These are phyloP conservation scores for Atrichornis clamosus DNA, from an alignment of 2,113 vertebrate genomes.

Conservation along the genomic window DNA sequence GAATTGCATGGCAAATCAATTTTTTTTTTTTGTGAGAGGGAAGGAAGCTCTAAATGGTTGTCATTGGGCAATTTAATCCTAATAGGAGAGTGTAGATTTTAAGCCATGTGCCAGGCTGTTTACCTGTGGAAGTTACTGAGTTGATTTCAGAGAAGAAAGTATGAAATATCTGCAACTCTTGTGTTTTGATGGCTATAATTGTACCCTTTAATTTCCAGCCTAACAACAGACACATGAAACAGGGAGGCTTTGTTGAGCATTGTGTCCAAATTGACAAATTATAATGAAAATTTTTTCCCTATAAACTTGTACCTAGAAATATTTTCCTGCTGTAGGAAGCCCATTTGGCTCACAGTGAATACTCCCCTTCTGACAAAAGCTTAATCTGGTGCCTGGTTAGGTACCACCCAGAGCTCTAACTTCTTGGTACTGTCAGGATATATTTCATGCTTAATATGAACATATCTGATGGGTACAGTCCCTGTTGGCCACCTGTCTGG, in stretches of 20 bases:
- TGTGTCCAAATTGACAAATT: background rate
- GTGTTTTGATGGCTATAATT: background rate
- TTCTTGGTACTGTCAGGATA: background rate
- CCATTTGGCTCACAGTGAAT: background rate
- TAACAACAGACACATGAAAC: background rate
- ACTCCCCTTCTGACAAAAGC: background rate
- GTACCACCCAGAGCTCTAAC: background rate
- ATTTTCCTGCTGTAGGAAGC: background rate
- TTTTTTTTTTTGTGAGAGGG: background rate
- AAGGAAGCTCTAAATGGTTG: background rate
- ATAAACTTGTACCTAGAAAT: background rate
- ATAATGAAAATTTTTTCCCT: background rate
- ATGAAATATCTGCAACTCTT: background rate
- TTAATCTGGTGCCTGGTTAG: background rate
- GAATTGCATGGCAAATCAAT: background rate
- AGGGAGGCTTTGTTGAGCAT: background rate
- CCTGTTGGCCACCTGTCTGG: background rate
- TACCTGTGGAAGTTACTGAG: background rate
- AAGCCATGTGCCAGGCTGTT: background rate
- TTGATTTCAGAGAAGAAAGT: background rate
- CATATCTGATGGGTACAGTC: background rate
- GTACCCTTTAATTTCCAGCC: background rate
- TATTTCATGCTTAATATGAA: background rate
- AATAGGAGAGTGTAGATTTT: background rate
- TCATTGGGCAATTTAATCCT: background rate